Evolutionary conservation across 1,140 invertebrate genomes (phyloP).

Genomic region (Battus philenor): DNA sequence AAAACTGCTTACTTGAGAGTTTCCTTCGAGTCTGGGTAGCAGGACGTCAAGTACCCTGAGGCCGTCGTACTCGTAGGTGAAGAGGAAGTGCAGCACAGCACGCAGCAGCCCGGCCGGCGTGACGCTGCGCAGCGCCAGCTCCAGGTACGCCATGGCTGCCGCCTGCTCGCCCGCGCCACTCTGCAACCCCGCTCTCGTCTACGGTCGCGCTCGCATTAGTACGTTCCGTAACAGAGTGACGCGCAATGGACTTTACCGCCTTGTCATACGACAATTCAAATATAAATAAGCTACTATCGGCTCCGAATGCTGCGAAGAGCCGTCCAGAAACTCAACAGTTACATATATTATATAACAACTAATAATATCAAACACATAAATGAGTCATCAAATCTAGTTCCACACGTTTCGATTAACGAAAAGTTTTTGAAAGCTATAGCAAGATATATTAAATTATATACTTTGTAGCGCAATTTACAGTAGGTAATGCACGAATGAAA

Average conservation of each 20-base stretch:
- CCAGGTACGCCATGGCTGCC: slow-evolving; percentile 93
- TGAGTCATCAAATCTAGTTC: no score
- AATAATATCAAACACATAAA: no score
- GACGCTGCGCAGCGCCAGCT: slow-evolving; percentile 90
- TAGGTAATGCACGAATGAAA: no score
- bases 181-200: slow-evolving; percentile 78
- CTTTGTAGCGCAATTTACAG: no score
- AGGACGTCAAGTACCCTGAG: slow-evolving; percentile 86
- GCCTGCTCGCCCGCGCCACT: slow-evolving; percentile 90
- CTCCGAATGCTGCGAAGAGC: neutral
- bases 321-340: no score
- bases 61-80: slow-evolving; percentile 90
- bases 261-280: neutral
- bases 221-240: slow-evolving; percentile 16
- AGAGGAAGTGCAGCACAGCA: slow-evolving; percentile 89
- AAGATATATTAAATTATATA: no score
- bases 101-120: slow-evolving; percentile 89
- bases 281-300: no score
- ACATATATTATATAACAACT: no score
- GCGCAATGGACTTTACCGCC: neutral
- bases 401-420: no score
- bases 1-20: slow-evolving; percentile 82
- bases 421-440: no score
- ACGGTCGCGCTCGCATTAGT: slow-evolving; percentile 45
- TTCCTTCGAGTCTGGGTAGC: slow-evolving; percentile 83